Conservation (phyloP, 2,113 vertebrate genomes). For the Poecile atricapillus region DNA sequence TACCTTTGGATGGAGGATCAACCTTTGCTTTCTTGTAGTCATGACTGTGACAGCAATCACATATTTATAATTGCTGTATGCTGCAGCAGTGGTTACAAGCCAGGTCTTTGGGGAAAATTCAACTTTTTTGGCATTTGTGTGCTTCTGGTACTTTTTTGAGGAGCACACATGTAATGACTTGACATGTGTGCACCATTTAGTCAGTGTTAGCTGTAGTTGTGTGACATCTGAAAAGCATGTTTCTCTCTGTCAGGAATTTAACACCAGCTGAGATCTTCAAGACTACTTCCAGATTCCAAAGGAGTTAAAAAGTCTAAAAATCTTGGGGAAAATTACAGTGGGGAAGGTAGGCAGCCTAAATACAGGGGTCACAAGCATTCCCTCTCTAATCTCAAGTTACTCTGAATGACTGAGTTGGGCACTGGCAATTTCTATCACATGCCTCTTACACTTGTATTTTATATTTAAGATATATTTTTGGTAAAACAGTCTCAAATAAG, state of each 20-base stretch:
- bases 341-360: background rate
- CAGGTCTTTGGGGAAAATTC: background rate
- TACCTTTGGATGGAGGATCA: background rate
- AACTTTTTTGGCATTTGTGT: background rate
- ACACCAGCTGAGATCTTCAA: background rate
- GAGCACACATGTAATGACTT: accelerated
- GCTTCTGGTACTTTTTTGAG: background rate
- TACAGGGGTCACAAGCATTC: background rate
- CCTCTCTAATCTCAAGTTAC: background rate
- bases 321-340: background rate
- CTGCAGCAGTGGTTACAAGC: background rate
- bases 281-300: background rate
- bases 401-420: background rate
- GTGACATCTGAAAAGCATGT: background rate
- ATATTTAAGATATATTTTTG: background rate
- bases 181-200: background rate
- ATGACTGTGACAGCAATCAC: background rate
- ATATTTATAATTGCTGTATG: background rate
- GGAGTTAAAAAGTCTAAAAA: background rate
- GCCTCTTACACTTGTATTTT: background rate
- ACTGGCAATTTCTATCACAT: background rate
- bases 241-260: background rate
- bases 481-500: background rate
- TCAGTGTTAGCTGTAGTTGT: background rate
- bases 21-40: background rate